Conservation (phyloP, 2,797 vertebrate species). For the Gymnothorax reevesii region DNA sequence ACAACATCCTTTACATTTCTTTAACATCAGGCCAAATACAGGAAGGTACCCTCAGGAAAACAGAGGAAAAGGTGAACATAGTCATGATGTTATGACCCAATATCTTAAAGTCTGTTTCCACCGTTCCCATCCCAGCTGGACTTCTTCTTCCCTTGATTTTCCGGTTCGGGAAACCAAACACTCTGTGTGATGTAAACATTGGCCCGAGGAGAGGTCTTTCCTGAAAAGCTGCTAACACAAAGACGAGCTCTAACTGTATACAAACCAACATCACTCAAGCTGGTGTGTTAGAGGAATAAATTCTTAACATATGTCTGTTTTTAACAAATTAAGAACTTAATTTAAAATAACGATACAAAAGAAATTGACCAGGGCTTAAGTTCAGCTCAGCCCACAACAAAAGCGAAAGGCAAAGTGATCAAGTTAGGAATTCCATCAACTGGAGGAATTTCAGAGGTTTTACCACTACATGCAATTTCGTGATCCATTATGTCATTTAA, state of each 20-base stretch:
- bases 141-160: background rate
- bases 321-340: no score
- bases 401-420: background rate
- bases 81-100: background rate
- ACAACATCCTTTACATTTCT: background rate
- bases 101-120: background rate
- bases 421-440: background rate
- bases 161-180: background rate
- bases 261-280: background rate
- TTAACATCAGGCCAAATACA: background rate
- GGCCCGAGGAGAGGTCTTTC: background rate
- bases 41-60: background rate
- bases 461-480: background rate
- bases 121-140: background rate
- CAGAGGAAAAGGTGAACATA: background rate
- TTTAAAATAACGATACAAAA: background rate
- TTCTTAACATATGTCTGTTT: background rate
- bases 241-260: background rate
- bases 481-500: background rate
- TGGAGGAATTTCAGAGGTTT: background rate
- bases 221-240: background rate
- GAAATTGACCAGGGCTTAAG: background rate
- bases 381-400: background rate
- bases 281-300: background rate
- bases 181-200: constrained; percentile 12